These are phyloP conservation scores for Bostrychus sinensis DNA, from an alignment of 2,113 vertebrate genomes.

Conservation along the genomic window DNA sequence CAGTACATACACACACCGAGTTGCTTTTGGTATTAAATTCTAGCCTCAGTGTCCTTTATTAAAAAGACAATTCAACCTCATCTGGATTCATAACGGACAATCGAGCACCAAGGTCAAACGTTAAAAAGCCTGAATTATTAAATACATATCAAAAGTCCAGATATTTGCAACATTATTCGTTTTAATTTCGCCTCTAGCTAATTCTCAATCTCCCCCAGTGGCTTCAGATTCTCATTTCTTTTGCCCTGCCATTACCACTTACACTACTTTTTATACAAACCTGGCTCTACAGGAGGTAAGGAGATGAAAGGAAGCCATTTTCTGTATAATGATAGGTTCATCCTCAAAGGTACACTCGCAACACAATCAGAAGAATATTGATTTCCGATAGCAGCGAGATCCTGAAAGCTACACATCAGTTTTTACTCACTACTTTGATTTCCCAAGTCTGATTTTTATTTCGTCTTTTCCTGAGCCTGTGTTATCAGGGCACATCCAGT, in stretches of 20 bases:
- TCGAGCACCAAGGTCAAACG: neutral
- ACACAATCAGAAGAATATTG: slow-evolving; percentile 11
- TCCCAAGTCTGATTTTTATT: too few species aligned
- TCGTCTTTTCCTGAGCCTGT: too few species aligned
- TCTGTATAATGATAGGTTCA: slow-evolving; percentile 22
- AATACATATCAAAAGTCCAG: neutral
- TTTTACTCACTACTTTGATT: too few species aligned
- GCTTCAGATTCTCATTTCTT: neutral
- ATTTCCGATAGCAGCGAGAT: too few species aligned
- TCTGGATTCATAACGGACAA: neutral
- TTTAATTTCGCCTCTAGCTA: neutral
- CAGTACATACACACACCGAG: slow-evolving; percentile 11
- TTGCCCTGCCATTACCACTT: neutral
- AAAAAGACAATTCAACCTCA: neutral
- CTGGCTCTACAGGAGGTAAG: neutral
- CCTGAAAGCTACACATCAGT: too few species aligned
- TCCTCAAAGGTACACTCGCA: slow-evolving; percentile 12
- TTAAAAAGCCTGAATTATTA: neutral
- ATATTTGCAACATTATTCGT: neutral
- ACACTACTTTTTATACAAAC: neutral
- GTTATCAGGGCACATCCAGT: too few species aligned
- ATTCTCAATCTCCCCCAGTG: neutral
- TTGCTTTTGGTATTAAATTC: slow-evolving; percentile 19
- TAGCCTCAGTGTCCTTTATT: slow-evolving; percentile 14
- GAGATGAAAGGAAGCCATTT: slow-evolving; percentile 31